A percentile compares a stretch with the other conserved stretches of the same genome.
These are phyloP conservation scores for Boleophthalmus pectinirostris DNA, from an alignment of 2,113 vertebrate genomes.

Conservation along the genomic window DNA sequence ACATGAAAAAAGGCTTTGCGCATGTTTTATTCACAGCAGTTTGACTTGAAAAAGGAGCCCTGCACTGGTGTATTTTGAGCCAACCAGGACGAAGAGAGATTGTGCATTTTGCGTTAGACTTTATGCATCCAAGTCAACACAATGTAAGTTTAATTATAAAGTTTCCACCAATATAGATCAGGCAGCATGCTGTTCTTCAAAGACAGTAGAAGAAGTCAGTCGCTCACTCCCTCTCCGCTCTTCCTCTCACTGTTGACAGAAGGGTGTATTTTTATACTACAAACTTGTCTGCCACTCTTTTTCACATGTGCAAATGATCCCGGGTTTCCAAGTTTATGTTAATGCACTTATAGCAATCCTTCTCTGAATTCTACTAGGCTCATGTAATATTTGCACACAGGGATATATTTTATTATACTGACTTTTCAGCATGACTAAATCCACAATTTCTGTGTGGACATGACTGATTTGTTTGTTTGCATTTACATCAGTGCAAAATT, in stretches of 20 bases:
- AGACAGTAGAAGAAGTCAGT: conserved; percentile 54
- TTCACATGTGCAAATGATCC: conserved; percentile 20
- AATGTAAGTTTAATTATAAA: conserved; percentile 42
- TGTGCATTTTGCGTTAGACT: conserved; percentile 16
- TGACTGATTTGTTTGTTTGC: no score
- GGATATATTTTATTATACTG: background rate
- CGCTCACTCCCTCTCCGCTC: conserved; percentile 38
- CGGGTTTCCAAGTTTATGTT: conserved; percentile 23
- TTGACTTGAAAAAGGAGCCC: conserved; percentile 16
- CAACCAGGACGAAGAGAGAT: background rate
- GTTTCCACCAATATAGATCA: conserved; percentile 38
- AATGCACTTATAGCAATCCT: background rate
- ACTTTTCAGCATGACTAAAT: background rate
- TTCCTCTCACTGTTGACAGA: conserved; percentile 47
- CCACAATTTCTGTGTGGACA: background rate
- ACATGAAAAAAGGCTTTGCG: conserved; percentile 17
- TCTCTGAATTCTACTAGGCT: background rate
- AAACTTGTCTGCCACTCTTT: conserved; percentile 22
- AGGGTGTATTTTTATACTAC: conserved; percentile 44
- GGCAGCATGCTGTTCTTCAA: conserved; percentile 57
- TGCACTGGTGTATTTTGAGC: background rate
- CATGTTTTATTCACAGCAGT: conserved; percentile 35
- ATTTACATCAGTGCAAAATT: no score
- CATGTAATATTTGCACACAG: background rate
- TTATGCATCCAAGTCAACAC: conserved; percentile 53